phyloP scores from a whole-genome alignment of 2,888 invertebrate genomes.

The Eustalomyia histrio region DNA sequence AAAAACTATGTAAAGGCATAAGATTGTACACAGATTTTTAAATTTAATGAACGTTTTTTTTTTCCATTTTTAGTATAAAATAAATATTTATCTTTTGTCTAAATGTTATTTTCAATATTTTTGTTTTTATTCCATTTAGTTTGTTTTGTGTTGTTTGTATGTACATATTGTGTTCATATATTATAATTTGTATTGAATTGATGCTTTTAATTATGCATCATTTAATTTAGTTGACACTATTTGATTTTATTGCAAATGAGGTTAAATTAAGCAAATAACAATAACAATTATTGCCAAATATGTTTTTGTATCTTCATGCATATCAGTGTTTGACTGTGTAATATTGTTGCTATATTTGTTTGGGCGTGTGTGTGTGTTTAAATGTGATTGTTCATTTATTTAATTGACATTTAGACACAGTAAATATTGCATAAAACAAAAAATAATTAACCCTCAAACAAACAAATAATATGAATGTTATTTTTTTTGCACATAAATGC shows the following conservation, averaged over 20 bases:
- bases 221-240: constrained; percentile 66
- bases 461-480: neutral
- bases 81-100: constrained; percentile 21
- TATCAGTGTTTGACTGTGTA: neutral
- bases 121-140: too few relatives aligned
- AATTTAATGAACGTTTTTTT: neutral
- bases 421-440: constrained; percentile 48
- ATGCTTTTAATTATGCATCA: constrained; percentile 63
- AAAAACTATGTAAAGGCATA: too few relatives aligned
- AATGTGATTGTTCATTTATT: constrained; percentile 57
- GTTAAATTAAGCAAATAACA: constrained; percentile 66
- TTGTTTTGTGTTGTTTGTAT: neutral
- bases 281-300: constrained; percentile 63
- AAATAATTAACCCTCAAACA: constrained; percentile 39
- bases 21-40: too few relatives aligned
- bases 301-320: constrained; percentile 22
- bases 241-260: constrained; percentile 66
- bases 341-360: neutral
- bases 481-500: too few relatives aligned
- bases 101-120: constrained; percentile 30
- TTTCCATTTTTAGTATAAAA: neutral
- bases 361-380: neutral
- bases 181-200: neutral
- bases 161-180: neutral
- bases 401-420: constrained; percentile 63